Conservation (phyloP, 2,797 vertebrate genomes). For the Brotula barbata region DNA sequence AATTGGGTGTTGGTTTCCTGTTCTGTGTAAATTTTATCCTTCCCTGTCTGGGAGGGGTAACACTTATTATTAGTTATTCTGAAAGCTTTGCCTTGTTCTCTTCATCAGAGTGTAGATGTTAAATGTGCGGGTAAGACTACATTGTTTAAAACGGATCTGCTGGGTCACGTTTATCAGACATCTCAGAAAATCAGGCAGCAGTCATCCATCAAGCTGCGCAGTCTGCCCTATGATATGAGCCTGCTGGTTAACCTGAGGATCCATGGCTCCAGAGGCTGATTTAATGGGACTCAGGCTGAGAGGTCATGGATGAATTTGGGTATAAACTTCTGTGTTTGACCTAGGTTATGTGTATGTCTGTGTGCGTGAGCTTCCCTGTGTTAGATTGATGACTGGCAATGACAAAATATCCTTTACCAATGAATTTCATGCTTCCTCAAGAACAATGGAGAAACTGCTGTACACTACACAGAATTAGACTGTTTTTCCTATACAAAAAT, state of each 20-base stretch:
- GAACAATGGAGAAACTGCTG: slow-evolving; percentile 31
- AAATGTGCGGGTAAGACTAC: slow-evolving; percentile 59
- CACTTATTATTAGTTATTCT: slow-evolving; percentile 61
- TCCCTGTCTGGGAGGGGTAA: slow-evolving; percentile 41
- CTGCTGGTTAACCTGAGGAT: slow-evolving; percentile 68
- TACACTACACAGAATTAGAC: slow-evolving; percentile 42
- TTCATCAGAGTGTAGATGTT: slow-evolving; percentile 49
- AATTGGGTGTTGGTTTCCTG: slow-evolving; percentile 12
- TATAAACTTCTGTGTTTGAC: slow-evolving; percentile 66
- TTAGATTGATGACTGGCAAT: slow-evolving; percentile 29
- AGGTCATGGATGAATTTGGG: slow-evolving; percentile 59
- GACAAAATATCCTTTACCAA: slow-evolving; percentile 58
- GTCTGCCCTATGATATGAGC: slow-evolving; percentile 48
- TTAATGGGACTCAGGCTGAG: slow-evolving; percentile 58
- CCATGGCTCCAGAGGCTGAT: slow-evolving; percentile 63
- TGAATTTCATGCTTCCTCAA: slow-evolving; percentile 63
- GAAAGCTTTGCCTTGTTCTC: slow-evolving; percentile 51
- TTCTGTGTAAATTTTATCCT: slow-evolving; percentile 1
- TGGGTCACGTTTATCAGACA: slow-evolving; percentile 69
- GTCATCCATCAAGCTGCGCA: slow-evolving; percentile 68
- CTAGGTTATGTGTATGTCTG: slow-evolving; percentile 13
- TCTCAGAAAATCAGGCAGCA: slow-evolving; percentile 56
- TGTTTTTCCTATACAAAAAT: slow-evolving; percentile 60
- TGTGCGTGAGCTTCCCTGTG: slow-evolving; percentile 34
- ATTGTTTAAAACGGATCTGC: slow-evolving; percentile 69